Percentiles rank a stretch among this genome's conserved stretches.
Evolutionary conservation across 2,113 vertebrate genomes (phyloP).

Genomic region (Gymnarchus niloticus): DNA sequence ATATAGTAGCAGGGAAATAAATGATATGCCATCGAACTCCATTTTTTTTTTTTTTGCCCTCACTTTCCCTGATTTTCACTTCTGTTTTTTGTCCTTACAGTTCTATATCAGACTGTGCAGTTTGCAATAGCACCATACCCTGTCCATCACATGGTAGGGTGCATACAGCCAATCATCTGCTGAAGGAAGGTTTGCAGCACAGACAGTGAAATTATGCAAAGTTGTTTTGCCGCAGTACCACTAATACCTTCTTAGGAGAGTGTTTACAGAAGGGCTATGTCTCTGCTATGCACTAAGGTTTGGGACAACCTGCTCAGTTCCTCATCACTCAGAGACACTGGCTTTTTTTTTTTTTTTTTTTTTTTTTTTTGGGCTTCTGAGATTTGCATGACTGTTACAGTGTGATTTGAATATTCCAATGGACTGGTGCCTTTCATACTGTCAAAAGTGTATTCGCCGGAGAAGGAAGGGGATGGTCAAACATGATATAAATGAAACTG

Average conservation of each 20-base stretch:
- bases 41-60: no score
- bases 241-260: neutral
- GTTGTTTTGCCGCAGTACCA: neutral
- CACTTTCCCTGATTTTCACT: no score
- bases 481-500: no score
- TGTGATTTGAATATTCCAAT: conserved; percentile 2
- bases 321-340: neutral
- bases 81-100: no score
- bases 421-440: neutral
- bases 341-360: neutral
- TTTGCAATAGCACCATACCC: no score
- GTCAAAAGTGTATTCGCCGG: neutral
- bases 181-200: no score
- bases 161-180: no score
- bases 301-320: neutral
- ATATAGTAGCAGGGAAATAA: no score
- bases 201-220: no score
- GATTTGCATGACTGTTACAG: neutral
- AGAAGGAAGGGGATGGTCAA: neutral
- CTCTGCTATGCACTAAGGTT: neutral
- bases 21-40: no score
- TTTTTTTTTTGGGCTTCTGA: neutral
- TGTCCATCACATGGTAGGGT: no score
- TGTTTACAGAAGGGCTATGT: neutral
- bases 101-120: no score